A percentile compares a stretch with the other conserved stretches of the same genome.
Conservation (phyloP, 2,888 invertebrate genomes). For the Caenorhabditis panamensis region DNA sequence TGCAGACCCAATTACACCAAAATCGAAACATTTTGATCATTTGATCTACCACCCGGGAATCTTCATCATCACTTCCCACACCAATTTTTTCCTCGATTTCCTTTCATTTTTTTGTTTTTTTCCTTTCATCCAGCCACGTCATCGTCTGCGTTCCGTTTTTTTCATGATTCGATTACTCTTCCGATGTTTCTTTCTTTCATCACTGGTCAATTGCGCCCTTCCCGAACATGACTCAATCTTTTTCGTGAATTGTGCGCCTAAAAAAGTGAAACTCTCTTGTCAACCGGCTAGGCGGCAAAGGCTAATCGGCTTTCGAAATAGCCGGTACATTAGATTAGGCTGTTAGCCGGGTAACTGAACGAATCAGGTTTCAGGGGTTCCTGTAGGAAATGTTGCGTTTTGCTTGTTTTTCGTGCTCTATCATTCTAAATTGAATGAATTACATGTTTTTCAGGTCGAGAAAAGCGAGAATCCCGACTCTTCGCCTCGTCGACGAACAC, state of each 20-base stretch:
- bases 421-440: background rate
- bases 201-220: slow-evolving; percentile 2
- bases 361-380: background rate
- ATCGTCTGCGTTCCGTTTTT: slow-evolving; percentile 11
- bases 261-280: background rate
- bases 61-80: too few relatives aligned
- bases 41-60: too few relatives aligned
- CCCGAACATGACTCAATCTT: slow-evolving; percentile 16
- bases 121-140: slow-evolving; percentile 2
- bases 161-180: slow-evolving; percentile 29
- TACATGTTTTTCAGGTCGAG: slow-evolving; percentile 4
- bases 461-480: background rate
- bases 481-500: slow-evolving; percentile 8
- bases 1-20: too few relatives aligned
- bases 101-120: background rate
- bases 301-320: slow-evolving; percentile 18
- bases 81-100: too few relatives aligned
- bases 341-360: slow-evolving; percentile 12
- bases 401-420: too few relatives aligned
- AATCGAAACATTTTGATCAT: too few relatives aligned
- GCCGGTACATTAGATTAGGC: slow-evolving; percentile 20
- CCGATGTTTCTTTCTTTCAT: too few relatives aligned
- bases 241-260: background rate
- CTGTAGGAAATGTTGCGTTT: too few relatives aligned
- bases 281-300: background rate